Conservation (phyloP, 2,797 vertebrate genomes). For the Tadarida brasiliensis region DNA sequence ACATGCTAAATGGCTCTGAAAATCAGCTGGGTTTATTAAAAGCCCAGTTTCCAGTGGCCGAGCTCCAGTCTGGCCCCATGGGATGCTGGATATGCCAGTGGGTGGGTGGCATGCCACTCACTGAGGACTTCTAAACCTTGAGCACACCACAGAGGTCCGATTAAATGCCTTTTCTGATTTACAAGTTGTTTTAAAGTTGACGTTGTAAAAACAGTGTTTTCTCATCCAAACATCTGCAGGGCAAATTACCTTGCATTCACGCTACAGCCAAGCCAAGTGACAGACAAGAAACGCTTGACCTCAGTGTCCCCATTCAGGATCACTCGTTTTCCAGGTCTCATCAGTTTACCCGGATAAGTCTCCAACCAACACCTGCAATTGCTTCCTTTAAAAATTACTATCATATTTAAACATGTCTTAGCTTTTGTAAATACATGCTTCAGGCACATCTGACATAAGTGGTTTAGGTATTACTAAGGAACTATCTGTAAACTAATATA, state of each 20-base stretch:
- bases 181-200: constrained; percentile 22
- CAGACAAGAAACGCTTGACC: not conserved
- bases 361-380: not conserved
- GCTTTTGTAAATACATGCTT: constrained; percentile 52
- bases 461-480: constrained; percentile 7
- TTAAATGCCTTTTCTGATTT: not conserved
- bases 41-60: constrained; percentile 65
- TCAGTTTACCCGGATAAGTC: not conserved
- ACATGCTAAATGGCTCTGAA: constrained; percentile 81
- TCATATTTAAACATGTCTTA: constrained; percentile 7
- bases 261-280: not conserved
- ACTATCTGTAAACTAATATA: not conserved
- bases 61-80: constrained; percentile 54
- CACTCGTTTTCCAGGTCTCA: not conserved
- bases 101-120: not conserved
- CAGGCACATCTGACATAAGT: not conserved
- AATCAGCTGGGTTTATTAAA: constrained; percentile 80
- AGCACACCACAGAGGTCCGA: not conserved
- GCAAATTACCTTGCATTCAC: not conserved
- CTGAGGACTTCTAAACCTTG: not conserved
- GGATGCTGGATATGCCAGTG: constrained; percentile 26
- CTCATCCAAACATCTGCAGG: not conserved
- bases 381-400: not conserved
- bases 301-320: not conserved
- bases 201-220: not conserved